phyloP scores from a whole-genome alignment of 2,888 invertebrate genomes.

The Mimumesa dahlbomi region DNA sequence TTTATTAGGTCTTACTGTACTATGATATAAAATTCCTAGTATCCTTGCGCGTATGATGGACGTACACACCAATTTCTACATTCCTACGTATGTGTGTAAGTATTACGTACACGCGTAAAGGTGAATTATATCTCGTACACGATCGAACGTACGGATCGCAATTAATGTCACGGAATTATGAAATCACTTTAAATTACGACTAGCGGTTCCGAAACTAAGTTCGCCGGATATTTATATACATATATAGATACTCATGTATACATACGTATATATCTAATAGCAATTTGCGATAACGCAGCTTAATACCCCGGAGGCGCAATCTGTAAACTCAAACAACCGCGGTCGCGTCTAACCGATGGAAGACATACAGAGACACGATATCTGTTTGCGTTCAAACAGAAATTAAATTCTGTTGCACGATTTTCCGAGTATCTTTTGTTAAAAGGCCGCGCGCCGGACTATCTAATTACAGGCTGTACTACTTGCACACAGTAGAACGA shows the following conservation, averaged over 20 bases:
- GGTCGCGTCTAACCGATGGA: conserved; percentile 59
- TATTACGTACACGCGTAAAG: neutral
- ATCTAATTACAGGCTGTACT: too few species aligned
- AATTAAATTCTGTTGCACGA: conserved; percentile 58
- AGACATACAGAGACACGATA: conserved; percentile 57
- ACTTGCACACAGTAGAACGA: too few species aligned
- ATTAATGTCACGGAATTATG: neutral
- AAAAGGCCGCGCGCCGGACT: too few species aligned
- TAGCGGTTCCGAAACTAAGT: conserved; percentile 7
- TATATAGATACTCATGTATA: conserved; percentile 4
- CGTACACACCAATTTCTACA: too few species aligned
- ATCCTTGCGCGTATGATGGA: neutral
- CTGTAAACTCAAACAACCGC: conserved; percentile 66
- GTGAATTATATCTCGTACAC: neutral
- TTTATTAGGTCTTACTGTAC: neutral
- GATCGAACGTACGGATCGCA: neutral
- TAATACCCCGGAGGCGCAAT: conserved; percentile 66
- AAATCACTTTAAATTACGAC: conserved; percentile 6
- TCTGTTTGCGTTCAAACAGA: conserved; percentile 60
- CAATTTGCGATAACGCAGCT: conserved; percentile 63
- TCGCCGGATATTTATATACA: conserved; percentile 16
- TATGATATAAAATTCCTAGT: neutral
- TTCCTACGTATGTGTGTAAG: too few species aligned
- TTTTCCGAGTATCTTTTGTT: conserved; percentile 37
- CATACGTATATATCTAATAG: conserved; percentile 40